These are phyloP conservation scores for Bettongia penicillata DNA, from an alignment of 2,113 vertebrate genomes.

Conservation along the genomic window DNA sequence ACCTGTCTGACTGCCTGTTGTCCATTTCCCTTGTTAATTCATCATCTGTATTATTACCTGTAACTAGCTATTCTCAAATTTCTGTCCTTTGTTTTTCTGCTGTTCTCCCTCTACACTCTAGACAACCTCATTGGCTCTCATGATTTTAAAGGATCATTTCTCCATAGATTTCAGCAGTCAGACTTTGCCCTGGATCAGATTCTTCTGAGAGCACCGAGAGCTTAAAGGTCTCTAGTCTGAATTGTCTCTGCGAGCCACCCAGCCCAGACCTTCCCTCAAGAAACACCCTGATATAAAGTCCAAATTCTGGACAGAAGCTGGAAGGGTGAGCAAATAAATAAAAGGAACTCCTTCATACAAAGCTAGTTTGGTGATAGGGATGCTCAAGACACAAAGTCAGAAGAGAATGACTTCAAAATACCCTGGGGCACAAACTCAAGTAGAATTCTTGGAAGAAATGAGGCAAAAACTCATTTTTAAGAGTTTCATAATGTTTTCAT, in stretches of 20 bases:
- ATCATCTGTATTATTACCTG: not conserved
- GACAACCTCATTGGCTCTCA: not conserved
- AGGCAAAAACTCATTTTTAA: not conserved
- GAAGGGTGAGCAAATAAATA: not conserved
- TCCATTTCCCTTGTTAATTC: not conserved
- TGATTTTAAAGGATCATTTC: not conserved
- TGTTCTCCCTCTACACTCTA: not conserved
- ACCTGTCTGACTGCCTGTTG: not conserved
- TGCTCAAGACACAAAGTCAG: not conserved
- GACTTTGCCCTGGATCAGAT: not conserved
- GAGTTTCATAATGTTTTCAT: not conserved
- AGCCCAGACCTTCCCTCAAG: not conserved
- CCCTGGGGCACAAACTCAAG: not conserved
- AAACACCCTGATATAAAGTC: not conserved
- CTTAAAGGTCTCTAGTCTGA: not conserved
- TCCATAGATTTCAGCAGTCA: not conserved
- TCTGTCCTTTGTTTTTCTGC: not conserved
- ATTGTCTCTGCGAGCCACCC: not conserved
- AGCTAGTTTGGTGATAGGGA: not conserved
- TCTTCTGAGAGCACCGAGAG: not conserved
- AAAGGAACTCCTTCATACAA: too few species aligned
- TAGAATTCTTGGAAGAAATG: not conserved
- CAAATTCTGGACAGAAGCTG: not conserved
- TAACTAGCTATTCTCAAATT: not conserved
- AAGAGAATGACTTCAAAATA: not conserved